Evolutionary conservation across 2,797 vertebrate species (phyloP).

Genomic region (Mionectes olivaceus): DNA sequence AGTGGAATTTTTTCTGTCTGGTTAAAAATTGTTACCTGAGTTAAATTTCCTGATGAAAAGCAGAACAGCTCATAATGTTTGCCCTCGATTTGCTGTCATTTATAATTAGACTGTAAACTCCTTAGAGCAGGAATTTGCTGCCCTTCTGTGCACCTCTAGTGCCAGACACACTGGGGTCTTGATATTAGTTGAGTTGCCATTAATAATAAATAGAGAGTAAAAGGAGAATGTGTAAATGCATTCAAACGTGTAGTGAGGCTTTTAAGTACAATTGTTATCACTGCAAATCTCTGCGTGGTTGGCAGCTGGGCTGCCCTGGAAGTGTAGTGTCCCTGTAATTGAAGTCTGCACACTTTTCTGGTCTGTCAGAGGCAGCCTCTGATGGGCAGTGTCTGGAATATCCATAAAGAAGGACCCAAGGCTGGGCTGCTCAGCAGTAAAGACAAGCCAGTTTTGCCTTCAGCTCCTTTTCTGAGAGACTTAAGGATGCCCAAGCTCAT

Average conservation of each 20-base stretch:
- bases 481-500: neutral
- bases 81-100: slow-evolving; percentile 1
- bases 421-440: neutral
- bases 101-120: slow-evolving; percentile 24
- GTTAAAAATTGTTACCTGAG: slow-evolving; percentile 5
- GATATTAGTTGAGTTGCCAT: slow-evolving; percentile 42
- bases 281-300: neutral
- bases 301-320: slow-evolving; percentile 38
- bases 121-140: slow-evolving; percentile 32
- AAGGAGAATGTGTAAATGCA: slow-evolving; percentile 67
- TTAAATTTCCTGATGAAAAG: slow-evolving; percentile 13
- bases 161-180: neutral
- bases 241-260: slow-evolving; percentile 41
- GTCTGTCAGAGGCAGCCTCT: neutral
- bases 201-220: slow-evolving; percentile 71
- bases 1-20: neutral
- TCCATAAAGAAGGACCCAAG: neutral
- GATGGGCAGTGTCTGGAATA: neutral
- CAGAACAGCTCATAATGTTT: neutral
- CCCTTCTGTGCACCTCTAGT: neutral
- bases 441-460: neutral
- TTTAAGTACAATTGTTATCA: slow-evolving; percentile 50
- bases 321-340: slow-evolving; percentile 7
- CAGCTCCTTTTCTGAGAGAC: neutral
- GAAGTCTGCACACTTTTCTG: slow-evolving; percentile 2